Base-by-base conservation (phyloP, 1,140 invertebrate genomes). In the Homalodisca vitripennis region DNA sequence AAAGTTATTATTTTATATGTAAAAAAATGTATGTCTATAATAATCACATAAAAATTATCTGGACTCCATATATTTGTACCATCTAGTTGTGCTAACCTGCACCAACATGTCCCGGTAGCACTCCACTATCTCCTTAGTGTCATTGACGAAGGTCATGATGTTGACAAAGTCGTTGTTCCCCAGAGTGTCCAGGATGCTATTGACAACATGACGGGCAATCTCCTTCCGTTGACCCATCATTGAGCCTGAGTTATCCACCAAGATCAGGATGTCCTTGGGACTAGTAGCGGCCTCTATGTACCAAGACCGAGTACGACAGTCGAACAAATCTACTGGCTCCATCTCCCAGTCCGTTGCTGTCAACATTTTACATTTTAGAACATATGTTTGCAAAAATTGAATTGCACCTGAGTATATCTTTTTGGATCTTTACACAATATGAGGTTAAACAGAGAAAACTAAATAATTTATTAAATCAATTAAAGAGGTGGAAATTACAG, bases 121-220 rank as follows among this genome's bases (percentile, higher is more conserved):
- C n/a, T 86, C 85, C 34, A 95, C 91, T 29, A 95, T 85, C 78
- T 90, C 85, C 73, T 86, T 85, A 0, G 91, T 91, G 53, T 84
- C 82, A 67, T 93, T 88, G 67, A 88, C 88, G 82, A 95, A 95
- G 48, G 88, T 90, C 78, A 98, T 91, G 67, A 99, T 92, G 80
- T 98, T 98, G 71, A 99, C 97, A 82, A 95, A 98, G 81, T 99
- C 98, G 81, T 99, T 98, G 79, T 98, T 96, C 68, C 93, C 96
- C 24, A 99, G 86, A 0, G 98, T 99, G 73, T 99, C 96, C 64
- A 99, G 82, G 71, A 99, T 97, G 73, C 95, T 95, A 66, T 92
- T 89, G 46, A 98, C 93, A 20, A 98, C 93, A 75, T 97, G 94
- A 76, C 91, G 90, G 3, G 97, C 96, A 70, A 99, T 98, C 80